phyloP scores from a whole-genome alignment of 2,888 invertebrate genomes.

The Slavum lentiscoides region DNA sequence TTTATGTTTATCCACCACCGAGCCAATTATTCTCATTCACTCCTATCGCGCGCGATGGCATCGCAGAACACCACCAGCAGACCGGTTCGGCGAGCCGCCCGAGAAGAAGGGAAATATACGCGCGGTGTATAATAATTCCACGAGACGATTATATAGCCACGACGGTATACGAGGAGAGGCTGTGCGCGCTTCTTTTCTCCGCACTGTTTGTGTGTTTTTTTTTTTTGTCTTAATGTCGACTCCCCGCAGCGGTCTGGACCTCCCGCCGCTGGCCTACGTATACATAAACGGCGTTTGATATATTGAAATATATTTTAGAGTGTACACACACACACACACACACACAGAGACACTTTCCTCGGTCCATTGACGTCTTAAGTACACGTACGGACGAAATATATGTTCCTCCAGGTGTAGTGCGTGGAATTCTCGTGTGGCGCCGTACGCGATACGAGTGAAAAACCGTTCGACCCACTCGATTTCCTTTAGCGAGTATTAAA shows the following conservation, averaged over 20 bases:
- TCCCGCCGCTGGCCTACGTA: conserved; percentile 43
- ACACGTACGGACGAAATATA: conserved; percentile 37
- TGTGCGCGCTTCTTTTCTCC: conserved; percentile 30
- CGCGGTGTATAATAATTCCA: conserved; percentile 26
- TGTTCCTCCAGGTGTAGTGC: conserved; percentile 4
- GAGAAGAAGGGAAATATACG: conserved; percentile 37
- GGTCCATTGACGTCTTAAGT: conserved; percentile 52
- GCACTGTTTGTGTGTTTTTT: conserved; percentile 28
- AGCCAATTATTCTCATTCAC: conserved; percentile 52
- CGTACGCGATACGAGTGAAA: not conserved
- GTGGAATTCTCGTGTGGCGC: conserved; percentile 18
- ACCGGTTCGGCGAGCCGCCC: conserved; percentile 42
- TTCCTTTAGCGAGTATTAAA: too few relatives aligned
- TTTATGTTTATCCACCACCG: conserved; percentile 15
- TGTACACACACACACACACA: too few relatives aligned
- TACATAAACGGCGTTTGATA: conserved; percentile 33
- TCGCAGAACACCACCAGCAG: conserved; percentile 5
- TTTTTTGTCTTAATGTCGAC: conserved; percentile 51
- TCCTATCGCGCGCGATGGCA: conserved; percentile 40
- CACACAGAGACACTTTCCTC: conserved; percentile 48
- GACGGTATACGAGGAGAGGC: not conserved
- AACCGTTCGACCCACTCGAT: too few relatives aligned
- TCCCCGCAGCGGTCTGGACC: conserved; percentile 51
- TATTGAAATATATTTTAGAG: conserved; percentile 38
- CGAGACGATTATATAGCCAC: conserved; percentile 30